Percentiles rank a stretch among this genome's conserved stretches.
phyloP scores from a whole-genome alignment of 1,140 invertebrate genomes.

The Drosophila tristis region DNA sequence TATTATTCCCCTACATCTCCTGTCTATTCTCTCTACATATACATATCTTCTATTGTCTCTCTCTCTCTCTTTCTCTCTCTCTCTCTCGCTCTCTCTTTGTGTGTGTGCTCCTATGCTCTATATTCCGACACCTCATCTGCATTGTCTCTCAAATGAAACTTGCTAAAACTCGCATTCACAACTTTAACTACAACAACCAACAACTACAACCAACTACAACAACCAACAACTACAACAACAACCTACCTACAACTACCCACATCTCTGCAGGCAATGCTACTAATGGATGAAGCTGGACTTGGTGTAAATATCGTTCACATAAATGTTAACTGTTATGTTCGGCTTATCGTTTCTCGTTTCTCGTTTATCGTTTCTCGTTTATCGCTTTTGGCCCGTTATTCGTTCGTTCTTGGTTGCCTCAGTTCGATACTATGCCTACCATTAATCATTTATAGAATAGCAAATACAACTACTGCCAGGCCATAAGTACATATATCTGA shows the following conservation, averaged over 20 bases:
- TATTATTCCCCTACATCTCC: neutral
- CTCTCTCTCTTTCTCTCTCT: slow-evolving; percentile 24
- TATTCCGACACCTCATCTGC: slow-evolving; percentile 64
- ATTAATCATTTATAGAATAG: neutral
- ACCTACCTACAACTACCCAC: slow-evolving; percentile 43
- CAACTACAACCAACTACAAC: slow-evolving; percentile 32
- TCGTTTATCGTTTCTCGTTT: slow-evolving; percentile 42
- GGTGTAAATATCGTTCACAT: slow-evolving; percentile 90
- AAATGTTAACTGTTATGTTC: slow-evolving; percentile 56
- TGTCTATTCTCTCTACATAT: too few species aligned
- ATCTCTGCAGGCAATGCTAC: slow-evolving; percentile 91
- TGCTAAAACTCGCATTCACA: slow-evolving; percentile 67
- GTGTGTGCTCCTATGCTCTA: slow-evolving; percentile 18
- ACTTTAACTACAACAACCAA: slow-evolving; percentile 48
- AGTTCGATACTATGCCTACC: slow-evolving; percentile 27
- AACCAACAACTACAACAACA: slow-evolving; percentile 53
- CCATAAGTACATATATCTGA: neutral
- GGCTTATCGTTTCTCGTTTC: neutral
- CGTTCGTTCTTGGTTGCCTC: neutral
- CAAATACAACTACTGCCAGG: neutral
- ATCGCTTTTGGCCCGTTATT: slow-evolving; percentile 9
- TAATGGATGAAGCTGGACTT: slow-evolving; percentile 93
- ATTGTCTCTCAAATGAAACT: slow-evolving; percentile 69
- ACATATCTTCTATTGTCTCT: too few species aligned
- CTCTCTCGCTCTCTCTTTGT: slow-evolving; percentile 18